These are phyloP conservation scores for Xerus rutilus DNA, from an alignment of 2,797 vertebrate species.

Conservation along the genomic window DNA sequence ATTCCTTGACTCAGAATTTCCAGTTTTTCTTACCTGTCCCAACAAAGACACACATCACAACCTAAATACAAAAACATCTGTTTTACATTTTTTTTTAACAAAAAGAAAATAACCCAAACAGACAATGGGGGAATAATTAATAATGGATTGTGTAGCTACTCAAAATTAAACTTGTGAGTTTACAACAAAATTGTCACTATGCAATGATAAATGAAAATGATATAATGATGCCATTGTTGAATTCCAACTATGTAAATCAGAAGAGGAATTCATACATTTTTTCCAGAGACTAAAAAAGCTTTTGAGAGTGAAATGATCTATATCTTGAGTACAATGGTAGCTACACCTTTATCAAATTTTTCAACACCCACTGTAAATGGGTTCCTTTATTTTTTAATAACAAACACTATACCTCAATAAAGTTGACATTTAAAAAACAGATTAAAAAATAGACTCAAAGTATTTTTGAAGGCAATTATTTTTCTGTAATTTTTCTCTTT, in stretches of 20 bases:
- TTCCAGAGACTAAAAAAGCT: neutral
- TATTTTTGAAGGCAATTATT: neutral
- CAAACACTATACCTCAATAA: neutral
- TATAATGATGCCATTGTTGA: neutral
- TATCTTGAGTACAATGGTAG: neutral
- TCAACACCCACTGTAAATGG: neutral
- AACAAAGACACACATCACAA: neutral
- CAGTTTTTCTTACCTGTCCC: neutral
- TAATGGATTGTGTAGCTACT: neutral
- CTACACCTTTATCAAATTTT: neutral
- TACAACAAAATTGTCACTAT: neutral
- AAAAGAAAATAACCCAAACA: neutral
- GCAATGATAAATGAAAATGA: neutral
- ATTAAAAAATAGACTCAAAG: neutral
- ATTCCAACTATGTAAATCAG: neutral
- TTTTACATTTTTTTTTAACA: neutral
- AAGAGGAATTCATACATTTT: neutral
- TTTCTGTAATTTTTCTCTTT: neutral
- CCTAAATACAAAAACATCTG: constrained; percentile 5
- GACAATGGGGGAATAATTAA: neutral
- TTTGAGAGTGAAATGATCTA: neutral
- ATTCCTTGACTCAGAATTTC: constrained; percentile 2
- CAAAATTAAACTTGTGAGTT: neutral
- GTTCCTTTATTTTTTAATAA: neutral
- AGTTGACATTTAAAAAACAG: neutral